phyloP scores from a whole-genome alignment of 2,113 vertebrate species.

The Indicator maculatus region DNA sequence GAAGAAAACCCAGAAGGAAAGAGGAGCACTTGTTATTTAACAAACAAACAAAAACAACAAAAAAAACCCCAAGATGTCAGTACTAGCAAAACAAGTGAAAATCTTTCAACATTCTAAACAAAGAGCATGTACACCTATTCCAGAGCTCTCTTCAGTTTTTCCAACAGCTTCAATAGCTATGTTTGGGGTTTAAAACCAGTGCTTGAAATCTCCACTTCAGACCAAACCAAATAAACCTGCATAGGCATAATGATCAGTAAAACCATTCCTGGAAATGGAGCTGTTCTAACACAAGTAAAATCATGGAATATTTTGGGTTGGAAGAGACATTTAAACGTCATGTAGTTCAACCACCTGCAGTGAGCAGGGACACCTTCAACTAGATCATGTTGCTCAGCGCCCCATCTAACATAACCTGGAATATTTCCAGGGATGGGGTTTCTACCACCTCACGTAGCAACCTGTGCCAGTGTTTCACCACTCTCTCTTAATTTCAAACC shows the following conservation, averaged over 20 bases:
- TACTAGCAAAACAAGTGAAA: background rate
- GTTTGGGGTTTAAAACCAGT: background rate
- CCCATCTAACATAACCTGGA: too few relatives aligned
- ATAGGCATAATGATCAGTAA: background rate
- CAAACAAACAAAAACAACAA: background rate
- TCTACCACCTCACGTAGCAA: too few relatives aligned
- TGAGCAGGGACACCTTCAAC: too few relatives aligned
- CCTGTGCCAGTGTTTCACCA: too few relatives aligned
- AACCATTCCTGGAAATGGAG: background rate
- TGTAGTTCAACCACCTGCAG: too few relatives aligned
- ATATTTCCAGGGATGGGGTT: too few relatives aligned
- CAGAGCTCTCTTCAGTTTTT: background rate
- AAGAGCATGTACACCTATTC: background rate
- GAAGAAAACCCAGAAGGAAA: background rate
- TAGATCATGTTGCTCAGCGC: too few relatives aligned
- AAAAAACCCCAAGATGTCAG: background rate
- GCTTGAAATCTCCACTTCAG: background rate
- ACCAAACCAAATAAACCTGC: background rate
- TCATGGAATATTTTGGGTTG: background rate
- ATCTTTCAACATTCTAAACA: background rate
- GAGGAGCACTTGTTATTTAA: background rate
- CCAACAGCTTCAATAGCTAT: background rate
- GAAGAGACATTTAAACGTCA: too few relatives aligned
- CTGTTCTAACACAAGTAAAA: background rate
- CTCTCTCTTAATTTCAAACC: too few relatives aligned